Base-by-base conservation (phyloP, 2,888 invertebrate species). In the Mesochorus sp. region DNA sequence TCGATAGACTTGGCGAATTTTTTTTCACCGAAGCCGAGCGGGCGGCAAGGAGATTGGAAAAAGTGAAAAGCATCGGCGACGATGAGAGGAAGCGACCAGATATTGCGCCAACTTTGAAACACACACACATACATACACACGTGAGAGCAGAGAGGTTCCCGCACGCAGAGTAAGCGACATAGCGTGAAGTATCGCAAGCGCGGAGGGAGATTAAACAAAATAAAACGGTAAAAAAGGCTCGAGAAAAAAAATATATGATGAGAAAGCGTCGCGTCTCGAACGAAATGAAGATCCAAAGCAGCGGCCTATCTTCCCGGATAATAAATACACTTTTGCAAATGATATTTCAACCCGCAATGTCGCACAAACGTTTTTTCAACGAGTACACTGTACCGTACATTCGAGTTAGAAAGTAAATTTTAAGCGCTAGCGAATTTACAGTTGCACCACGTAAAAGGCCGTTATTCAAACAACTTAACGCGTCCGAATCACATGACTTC, bases 331-430 rank as follows among this genome's bases (percentile, higher is more conserved):
- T 47, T 42, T 49, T 62, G 47, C 39, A 49, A 68, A 57, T 39
- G 17, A 68, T 67, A 21, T 62, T 73, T 72, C 24, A 42, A 72
- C 21, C n/a, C 37, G 44, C 26, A 76, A 72, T 67, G 53, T 72
- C 72, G 62, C 28, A 44, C 10, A 21, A 6, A 24, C 14, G 19
- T 31, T 71, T 21, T 53, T 57, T 49, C 53, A 73, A 47, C 37
- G 53, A 53, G 59, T 19, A n/a, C 19, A 61, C 72, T 47, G 24
- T 57, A 67, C n/a, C n/a, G n/a, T 61, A 67, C 24, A 59, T 49
- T 61, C 17, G 67, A 44, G 77, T 77, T 77, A 73, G 77, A 77
- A 77, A 77, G 77, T 77, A 73, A 75, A 77, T n/a, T n/a, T n/a
- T n/a, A 61, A 28, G 64, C 39, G 17, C 53, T 37, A 51, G 6